Evolutionary conservation across 2,797 vertebrate species (phyloP), one percentile per base, ranked within the genome.

Genomic region (Gymnodraco acuticeps): DNA sequence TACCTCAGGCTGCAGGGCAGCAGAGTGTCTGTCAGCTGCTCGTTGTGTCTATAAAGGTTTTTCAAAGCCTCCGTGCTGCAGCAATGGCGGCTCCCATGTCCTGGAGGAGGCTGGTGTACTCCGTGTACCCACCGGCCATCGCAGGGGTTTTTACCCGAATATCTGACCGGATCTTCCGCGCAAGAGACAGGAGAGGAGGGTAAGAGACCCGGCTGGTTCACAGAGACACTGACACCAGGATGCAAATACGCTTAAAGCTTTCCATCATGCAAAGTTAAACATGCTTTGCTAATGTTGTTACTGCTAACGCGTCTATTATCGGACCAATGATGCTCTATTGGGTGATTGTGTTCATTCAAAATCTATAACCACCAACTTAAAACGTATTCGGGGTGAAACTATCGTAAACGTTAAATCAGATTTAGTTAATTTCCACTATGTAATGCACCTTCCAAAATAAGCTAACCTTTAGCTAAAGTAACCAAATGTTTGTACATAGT

Each of bases 31-130:
- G 70, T 87, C 0, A 63, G 41, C 20, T 10, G 0, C 0, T 0
- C 2, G 6, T 0, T 2, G 31, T 91, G 78, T 90, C 67, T 5
- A 94, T 95, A 95, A 95, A 95, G 95, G 90, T 94, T 20, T 19
- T 92, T 90, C 85, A 92, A 92, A 89, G 9, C 20, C 2, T 5
- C 64, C 1, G 15, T 15, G 66, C 64, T 41, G 68, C 85, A 92
- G 73, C 85, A 82, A 96, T 96, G 95, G 95, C 94, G 89, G 95
- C 95, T 65, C 89, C 94, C 93, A 90, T 94, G 94, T 90, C 88
- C 17, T 95, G 95, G 94, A 94, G 93, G 88, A 94, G 93, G 91
- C 84, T 95, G 52, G 70, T 93, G 77, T 43, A 87, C 75, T 94
- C 92, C 13, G 83, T 93, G 77, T 94, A 89, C 77, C 86, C 93